Percentiles rank a stretch among this genome's conserved stretches.
Evolutionary conservation across 35 echinoderm and acorn worm species (phyloP).

Genomic region (Diadema setosum): DNA sequence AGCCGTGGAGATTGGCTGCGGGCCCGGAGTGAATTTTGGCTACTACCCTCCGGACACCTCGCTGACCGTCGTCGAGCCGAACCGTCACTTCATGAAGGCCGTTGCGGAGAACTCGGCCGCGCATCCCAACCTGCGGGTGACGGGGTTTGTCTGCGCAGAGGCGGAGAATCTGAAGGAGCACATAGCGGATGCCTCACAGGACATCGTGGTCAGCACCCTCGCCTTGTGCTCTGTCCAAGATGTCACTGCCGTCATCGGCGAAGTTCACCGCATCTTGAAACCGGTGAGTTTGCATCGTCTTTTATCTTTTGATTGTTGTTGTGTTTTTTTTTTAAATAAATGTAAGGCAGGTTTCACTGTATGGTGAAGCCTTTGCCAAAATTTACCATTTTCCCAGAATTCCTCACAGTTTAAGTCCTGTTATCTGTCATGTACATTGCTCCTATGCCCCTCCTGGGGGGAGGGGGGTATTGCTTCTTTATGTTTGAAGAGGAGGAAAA

Average conservation of each 20-base stretch:
- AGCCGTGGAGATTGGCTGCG: not conserved
- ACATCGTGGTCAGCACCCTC: not conserved
- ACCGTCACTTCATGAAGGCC: not conserved
- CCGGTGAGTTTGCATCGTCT: too few relatives aligned
- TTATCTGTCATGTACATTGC: too few relatives aligned
- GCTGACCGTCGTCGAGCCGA: not conserved
- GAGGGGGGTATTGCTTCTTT: too few relatives aligned
- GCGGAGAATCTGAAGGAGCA: not conserved
- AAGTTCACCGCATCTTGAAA: not conserved
- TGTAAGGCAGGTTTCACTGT: too few relatives aligned
- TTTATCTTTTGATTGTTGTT: too few relatives aligned
- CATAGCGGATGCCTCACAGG: not conserved
- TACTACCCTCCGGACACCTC: not conserved
- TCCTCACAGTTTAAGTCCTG: too few relatives aligned
- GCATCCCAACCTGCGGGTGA: not conserved
- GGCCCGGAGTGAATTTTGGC: not conserved
- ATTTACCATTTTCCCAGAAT: too few relatives aligned
- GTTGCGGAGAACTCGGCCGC: not conserved
- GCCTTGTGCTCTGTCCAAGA: not conserved
- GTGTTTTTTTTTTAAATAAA: too few relatives aligned
- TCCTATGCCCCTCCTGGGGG: too few relatives aligned
- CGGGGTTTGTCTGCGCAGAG: not conserved
- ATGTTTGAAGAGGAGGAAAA: too few relatives aligned
- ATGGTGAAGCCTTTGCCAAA: too few relatives aligned
- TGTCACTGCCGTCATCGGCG: not conserved